Base-by-base conservation (phyloP, 37 sponge, comb jelly and placozoan genomes). In the Haliclona indistincta region DNA sequence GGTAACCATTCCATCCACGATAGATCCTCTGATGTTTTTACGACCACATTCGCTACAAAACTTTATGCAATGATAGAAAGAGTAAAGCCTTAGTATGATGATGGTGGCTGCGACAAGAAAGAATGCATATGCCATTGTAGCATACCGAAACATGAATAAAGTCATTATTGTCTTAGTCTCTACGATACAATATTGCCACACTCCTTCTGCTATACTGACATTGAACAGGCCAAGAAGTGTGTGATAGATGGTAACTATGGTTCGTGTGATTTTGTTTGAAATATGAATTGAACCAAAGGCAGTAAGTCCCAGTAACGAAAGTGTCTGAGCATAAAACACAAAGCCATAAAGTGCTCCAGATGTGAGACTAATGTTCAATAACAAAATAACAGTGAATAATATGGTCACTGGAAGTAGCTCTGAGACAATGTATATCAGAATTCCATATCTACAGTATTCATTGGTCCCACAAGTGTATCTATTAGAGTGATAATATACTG, bases 321-420 rank as follows among this genome's bases (percentile, higher is more conserved):
- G n/a, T n/a, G n/a, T n/a, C n/a, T 83, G 83, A 10, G 63, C 68
- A 20, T 56, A 83, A 34, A 83, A 83, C 5, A 83, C 55, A 38
- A 83, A 83, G 15, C 73, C 58, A 56, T 74, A 74, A 0, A 67
- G 33, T 2, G 23, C 22, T 34, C 83, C 83, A 2, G 75, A 64
- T 3, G 83, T 83, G 70, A 83, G 75, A 11, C 40, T 23, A 33
- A 83, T 83, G 62, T 83, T 68, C 47, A 83, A 83, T 38, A 75
- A 37, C 15, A 83, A 41, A 1, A 83, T 67, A 17, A 83, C 39
- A 15, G 67, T 0, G 51, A 83, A 83, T 54, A 75, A 26, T 7
- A 74, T 4, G 13, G 83, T 83, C 0, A 83, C 43, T 15, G 83
- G 83, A 0, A 83, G 28, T 3, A 83, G 26, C 45, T 83, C 83